Percentiles rank a stretch among this genome's conserved stretches.
Evolutionary conservation across 2,797 vertebrate genomes (phyloP).

Genomic region (Gadopsis bispinosus): DNA sequence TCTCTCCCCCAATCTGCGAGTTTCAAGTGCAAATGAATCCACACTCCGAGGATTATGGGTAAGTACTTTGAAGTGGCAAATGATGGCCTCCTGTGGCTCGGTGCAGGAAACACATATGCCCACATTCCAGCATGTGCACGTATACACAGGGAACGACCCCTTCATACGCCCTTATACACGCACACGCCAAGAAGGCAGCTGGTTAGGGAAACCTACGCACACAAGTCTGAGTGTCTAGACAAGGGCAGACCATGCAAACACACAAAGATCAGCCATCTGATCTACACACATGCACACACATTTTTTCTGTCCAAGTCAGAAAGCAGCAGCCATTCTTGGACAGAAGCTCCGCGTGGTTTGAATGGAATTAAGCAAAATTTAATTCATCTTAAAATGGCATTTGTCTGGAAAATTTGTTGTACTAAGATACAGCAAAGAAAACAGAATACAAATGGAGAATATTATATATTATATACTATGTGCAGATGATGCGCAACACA

Average conservation of each 20-base stretch:
- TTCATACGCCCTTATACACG: neutral
- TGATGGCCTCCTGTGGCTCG: slow-evolving; percentile 61
- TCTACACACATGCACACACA: neutral
- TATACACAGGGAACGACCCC: neutral
- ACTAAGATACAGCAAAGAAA: too few species aligned
- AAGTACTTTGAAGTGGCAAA: slow-evolving; percentile 77
- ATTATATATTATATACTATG: neutral
- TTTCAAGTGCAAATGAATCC: slow-evolving; percentile 80
- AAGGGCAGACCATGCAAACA: neutral
- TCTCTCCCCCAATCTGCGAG: slow-evolving; percentile 33
- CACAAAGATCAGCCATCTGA: neutral
- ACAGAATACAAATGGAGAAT: neutral
- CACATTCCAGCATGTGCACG: neutral
- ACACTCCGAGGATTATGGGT: slow-evolving; percentile 74
- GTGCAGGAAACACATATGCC: slow-evolving; percentile 34
- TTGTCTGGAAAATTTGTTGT: neutral
- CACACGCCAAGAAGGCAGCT: neutral
- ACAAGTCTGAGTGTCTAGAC: neutral
- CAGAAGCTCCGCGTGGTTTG: neutral
- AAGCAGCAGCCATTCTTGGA: neutral
- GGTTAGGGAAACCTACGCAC: neutral
- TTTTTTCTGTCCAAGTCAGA: neutral
- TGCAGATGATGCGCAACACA: neutral
- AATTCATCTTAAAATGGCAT: neutral
- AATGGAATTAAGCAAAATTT: neutral